Evolutionary conservation across 2,797 vertebrate species (phyloP).

Genomic region (Corythornis leucogaster): DNA sequence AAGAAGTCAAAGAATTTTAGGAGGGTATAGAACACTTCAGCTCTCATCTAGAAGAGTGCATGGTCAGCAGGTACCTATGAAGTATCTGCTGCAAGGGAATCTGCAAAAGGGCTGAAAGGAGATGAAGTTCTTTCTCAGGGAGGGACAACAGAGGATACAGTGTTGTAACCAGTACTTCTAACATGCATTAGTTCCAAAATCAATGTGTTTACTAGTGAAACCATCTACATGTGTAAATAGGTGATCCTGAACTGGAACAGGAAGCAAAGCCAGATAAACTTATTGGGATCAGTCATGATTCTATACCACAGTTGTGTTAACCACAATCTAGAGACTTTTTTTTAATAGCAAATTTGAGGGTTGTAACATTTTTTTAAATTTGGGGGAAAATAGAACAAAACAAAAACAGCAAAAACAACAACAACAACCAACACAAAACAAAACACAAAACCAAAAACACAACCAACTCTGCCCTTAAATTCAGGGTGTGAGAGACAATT

Average conservation of each 20-base stretch:
- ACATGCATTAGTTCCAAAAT: background rate
- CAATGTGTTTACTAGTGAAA: background rate
- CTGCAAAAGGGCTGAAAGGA: background rate
- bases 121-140: background rate
- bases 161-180: background rate
- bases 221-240: background rate
- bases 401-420: background rate
- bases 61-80: background rate
- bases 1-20: background rate
- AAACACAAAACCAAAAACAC: background rate
- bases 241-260: background rate
- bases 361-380: background rate
- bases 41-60: background rate
- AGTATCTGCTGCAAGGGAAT: background rate
- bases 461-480: background rate
- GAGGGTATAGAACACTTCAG: background rate
- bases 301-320: background rate
- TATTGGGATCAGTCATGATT: background rate
- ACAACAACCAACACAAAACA: background rate
- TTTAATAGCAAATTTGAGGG: background rate
- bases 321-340: accelerated
- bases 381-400: accelerated
- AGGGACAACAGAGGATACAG: background rate
- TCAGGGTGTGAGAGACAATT: background rate
- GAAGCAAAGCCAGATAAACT: background rate